phyloP scores from a whole-genome alignment of 2,888 invertebrate genomes.

The Rhabditoides inermis region DNA sequence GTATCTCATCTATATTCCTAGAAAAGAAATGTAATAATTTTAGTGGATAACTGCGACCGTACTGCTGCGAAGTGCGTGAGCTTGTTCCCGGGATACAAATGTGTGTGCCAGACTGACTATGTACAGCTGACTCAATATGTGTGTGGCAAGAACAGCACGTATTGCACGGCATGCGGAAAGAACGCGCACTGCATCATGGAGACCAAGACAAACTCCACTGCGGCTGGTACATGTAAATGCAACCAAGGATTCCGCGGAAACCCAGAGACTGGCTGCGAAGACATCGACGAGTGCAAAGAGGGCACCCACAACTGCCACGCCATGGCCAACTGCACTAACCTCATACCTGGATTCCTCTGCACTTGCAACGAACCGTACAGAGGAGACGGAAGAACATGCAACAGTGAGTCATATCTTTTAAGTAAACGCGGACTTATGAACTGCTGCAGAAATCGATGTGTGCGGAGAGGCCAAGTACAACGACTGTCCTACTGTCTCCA shows the following conservation, averaged over 20 bases:
- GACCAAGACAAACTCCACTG: slow-evolving; percentile 5
- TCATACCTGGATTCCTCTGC: slow-evolving; percentile 64
- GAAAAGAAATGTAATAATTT: too few relatives aligned
- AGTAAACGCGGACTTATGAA: neutral
- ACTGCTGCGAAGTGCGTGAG: too few relatives aligned
- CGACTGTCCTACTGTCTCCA: slow-evolving; percentile 3
- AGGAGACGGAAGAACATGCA: slow-evolving; percentile 34
- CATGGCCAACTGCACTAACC: slow-evolving; percentile 72
- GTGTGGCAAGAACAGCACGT: too few relatives aligned
- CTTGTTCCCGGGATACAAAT: too few relatives aligned
- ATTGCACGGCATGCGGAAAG: neutral
- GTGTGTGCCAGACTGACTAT: too few relatives aligned
- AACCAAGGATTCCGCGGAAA: slow-evolving; percentile 6
- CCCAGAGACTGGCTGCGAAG: slow-evolving; percentile 49
- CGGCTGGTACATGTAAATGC: too few relatives aligned
- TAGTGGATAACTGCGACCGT: too few relatives aligned
- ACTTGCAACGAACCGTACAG: slow-evolving; percentile 19
- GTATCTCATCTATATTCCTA: too few relatives aligned
- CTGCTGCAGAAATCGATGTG: slow-evolving; percentile 4
- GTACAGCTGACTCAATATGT: too few relatives aligned
- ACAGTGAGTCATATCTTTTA: slow-evolving; percentile 9
- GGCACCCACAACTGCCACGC: slow-evolving; percentile 64
- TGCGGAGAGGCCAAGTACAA: slow-evolving; percentile 5
- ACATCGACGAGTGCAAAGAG: slow-evolving; percentile 79
- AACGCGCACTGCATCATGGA: slow-evolving; percentile 1